Evolutionary conservation across 2,888 invertebrate species (phyloP).

Genomic region (Synergus japonicus): DNA sequence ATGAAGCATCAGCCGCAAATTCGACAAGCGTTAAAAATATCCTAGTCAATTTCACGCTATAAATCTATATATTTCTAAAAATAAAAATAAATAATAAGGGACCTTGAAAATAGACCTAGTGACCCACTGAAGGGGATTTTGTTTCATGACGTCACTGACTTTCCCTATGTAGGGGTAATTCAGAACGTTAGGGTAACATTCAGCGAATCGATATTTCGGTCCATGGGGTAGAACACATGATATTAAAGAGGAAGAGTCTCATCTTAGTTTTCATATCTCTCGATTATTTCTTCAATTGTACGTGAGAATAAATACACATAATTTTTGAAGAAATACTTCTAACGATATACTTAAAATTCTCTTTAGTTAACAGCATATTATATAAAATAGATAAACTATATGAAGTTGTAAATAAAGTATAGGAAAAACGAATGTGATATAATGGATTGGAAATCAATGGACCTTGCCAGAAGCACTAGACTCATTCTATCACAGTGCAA

Average conservation of each 20-base stretch:
- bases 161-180: slow-evolving; percentile 66
- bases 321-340: neutral
- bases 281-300: neutral
- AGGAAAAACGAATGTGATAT: neutral
- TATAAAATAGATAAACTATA: neutral
- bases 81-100: too few species aligned
- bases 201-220: slow-evolving; percentile 72
- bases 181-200: slow-evolving; percentile 61
- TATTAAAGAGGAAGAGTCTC: slow-evolving; percentile 65
- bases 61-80: neutral
- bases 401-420: neutral
- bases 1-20: too few species aligned
- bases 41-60: neutral
- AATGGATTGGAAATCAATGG: slow-evolving; percentile 13
- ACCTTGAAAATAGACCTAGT: slow-evolving; percentile 66
- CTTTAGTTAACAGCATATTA: neutral
- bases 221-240: slow-evolving; percentile 61
- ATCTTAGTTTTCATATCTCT: slow-evolving; percentile 30
- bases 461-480: neutral
- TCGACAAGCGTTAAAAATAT: too few species aligned
- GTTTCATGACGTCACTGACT: slow-evolving; percentile 71
- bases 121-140: slow-evolving; percentile 71
- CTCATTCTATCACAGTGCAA: slow-evolving; percentile 23
- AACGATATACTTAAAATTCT: neutral
- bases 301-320: neutral